A percentile compares a stretch with the other conserved stretches of the same genome.
phyloP scores from a whole-genome alignment of 2,797 vertebrate species.

The Calcarius lapponicus region DNA sequence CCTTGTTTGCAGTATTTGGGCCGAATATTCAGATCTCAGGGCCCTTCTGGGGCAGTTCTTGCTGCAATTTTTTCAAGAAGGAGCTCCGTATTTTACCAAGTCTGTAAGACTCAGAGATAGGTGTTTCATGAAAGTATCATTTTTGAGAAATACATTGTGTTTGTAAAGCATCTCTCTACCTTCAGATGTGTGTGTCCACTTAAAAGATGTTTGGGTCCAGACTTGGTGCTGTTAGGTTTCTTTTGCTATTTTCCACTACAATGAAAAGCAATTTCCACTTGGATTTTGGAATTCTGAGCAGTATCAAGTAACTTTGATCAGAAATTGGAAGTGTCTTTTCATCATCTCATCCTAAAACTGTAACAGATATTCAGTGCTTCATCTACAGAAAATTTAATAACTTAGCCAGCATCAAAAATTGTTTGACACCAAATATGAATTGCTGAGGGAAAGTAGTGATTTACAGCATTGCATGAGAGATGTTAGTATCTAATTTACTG shows the following conservation, averaged over 20 bases:
- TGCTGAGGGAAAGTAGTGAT: constrained; percentile 49
- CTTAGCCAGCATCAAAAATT: constrained; percentile 8
- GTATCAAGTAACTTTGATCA: neutral
- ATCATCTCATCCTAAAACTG: neutral
- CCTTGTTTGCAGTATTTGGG: neutral
- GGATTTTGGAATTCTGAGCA: neutral
- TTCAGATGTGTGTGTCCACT: neutral
- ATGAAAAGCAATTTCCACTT: neutral
- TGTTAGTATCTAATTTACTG: constrained; percentile 62
- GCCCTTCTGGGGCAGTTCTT: neutral
- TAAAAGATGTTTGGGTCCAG: neutral
- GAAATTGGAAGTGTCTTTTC: neutral
- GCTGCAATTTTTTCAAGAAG: neutral
- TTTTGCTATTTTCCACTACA: neutral
- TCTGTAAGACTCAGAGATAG: neutral
- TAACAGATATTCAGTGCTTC: neutral
- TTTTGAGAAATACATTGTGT: neutral
- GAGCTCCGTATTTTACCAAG: neutral
- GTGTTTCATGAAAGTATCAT: neutral
- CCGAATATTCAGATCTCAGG: neutral
- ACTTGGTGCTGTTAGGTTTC: neutral
- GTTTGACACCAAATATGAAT: constrained; percentile 27
- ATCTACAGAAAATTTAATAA: constrained; percentile 9
- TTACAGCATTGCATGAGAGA: constrained; percentile 33
- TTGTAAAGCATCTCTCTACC: neutral